Percentiles rank a stretch among this genome's conserved stretches.
phyloP scores from a whole-genome alignment of 2,113 vertebrate species.

The Phocoena sinus region DNA sequence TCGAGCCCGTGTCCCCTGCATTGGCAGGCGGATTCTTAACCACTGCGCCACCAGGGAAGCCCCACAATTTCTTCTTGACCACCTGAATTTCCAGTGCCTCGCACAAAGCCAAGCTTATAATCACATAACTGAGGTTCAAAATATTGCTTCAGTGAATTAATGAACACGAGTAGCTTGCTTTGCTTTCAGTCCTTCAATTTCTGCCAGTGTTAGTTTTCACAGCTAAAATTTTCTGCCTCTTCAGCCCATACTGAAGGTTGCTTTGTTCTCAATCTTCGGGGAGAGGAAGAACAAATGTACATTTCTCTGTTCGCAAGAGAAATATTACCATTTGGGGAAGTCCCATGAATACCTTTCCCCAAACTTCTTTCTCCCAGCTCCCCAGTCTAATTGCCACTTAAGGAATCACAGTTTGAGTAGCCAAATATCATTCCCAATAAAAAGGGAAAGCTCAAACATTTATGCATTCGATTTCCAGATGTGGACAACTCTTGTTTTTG shows the following conservation, averaged over 20 bases:
- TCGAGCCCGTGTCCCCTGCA: too few relatives aligned
- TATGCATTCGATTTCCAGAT: slow-evolving; percentile 63
- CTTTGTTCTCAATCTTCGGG: not conserved
- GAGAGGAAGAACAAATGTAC: not conserved
- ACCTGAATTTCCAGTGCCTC: not conserved
- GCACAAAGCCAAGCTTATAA: not conserved
- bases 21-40: too few relatives aligned
- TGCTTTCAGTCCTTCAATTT: not conserved
- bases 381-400: slow-evolving; percentile 18
- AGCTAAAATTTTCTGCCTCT: not conserved
- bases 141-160: not conserved
- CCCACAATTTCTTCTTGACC: not conserved
- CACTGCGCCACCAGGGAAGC: too few relatives aligned
- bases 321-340: slow-evolving; percentile 22
- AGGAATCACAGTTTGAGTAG: slow-evolving; percentile 27
- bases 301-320: slow-evolving; percentile 17
- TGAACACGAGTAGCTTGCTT: not conserved
- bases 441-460: slow-evolving; percentile 33
- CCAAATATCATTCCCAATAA: not conserved
- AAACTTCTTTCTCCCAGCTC: slow-evolving; percentile 12
- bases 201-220: not conserved
- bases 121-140: not conserved
- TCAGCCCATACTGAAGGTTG: not conserved
- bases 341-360: not conserved
- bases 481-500: slow-evolving; percentile 41